Base-by-base conservation (phyloP, 1,140 invertebrate genomes). In the Drosophila kikkawai region DNA sequence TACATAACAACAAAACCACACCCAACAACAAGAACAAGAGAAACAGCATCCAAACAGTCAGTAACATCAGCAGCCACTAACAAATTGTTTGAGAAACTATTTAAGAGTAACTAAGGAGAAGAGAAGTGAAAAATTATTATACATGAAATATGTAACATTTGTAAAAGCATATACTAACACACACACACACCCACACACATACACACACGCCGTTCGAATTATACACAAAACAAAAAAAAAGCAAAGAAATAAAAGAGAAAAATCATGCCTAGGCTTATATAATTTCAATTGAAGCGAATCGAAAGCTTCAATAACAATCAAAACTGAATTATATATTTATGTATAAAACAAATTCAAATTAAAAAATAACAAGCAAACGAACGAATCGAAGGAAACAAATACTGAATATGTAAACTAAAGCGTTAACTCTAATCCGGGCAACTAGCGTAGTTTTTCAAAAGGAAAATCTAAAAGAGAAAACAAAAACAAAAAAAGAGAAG, bases 121-220 rank as follows among this genome's bases (percentile, higher is more conserved):
- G 77, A 34, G 47, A 77, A 76, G 39, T 36, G 51, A 77, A 59
- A 77, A 78, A 61, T 56, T 69, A 60, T 75, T 67, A 86, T 87
- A 87, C 80, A 88, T 84, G 69, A 55, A 75, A 78, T 71, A 87
- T 87, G 84, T 90, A 90, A 82, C 71, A 87, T 87, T 50, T 66
- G 67, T 70, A 88, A 71, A 80, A 78, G 57, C 77, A 80, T 68
- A 82, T 65, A 82, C 79, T 75, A 75, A 80, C 77, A 80, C 63
- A 61, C 34, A 56, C 58, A 48, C 29, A 39, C 39, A 77, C 32
- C 67, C 55, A 55, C 51, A 66, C 65, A 56, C 48, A 42, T 13
- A 50, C 50, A 71, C 39, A 75, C 56, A 85, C 64, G 68, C 75
- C 67, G 79, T 80, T 86, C 82, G 86, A 91, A 91, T 86, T 82